phyloP scores from a whole-genome alignment of 2,797 vertebrate genomes.

The Melanotaenia nigrans region DNA sequence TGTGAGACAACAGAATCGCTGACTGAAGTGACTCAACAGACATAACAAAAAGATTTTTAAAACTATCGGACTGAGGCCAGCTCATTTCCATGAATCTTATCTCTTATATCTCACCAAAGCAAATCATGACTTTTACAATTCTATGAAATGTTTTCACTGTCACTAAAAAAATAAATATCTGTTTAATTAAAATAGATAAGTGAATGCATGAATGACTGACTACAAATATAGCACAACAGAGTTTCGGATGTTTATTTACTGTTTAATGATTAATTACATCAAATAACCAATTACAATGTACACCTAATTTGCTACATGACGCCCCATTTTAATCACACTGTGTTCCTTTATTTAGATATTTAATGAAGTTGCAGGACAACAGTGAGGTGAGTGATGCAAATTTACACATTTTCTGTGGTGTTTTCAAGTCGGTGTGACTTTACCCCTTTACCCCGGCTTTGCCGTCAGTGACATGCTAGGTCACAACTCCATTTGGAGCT shows the following conservation, averaged over 20 bases:
- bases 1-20: conserved; percentile 35
- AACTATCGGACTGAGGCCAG: not conserved
- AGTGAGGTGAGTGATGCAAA: conserved; percentile 15
- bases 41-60: conserved; percentile 12
- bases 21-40: conserved; percentile 21
- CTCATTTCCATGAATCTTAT: conserved; percentile 23
- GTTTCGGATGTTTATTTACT: not conserved
- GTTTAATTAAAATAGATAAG: conserved; percentile 19
- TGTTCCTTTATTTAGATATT: conserved; percentile 45
- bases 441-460: no score
- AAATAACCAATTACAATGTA: not conserved
- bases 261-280: not conserved
- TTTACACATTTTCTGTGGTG: conserved; percentile 47
- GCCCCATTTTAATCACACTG: not conserved
- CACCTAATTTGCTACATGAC: not conserved
- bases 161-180: not conserved
- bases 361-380: conserved; percentile 33
- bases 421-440: conserved; percentile 51
- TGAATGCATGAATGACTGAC: not conserved
- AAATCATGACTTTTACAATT: not conserved
- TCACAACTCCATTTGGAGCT: conserved; percentile 44
- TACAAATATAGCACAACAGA: not conserved
- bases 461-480: conserved; percentile 31
- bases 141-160: not conserved
- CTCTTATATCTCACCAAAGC: not conserved